Conservation (phyloP, 1,140 invertebrate species). For the Conus ventricosus region DNA sequence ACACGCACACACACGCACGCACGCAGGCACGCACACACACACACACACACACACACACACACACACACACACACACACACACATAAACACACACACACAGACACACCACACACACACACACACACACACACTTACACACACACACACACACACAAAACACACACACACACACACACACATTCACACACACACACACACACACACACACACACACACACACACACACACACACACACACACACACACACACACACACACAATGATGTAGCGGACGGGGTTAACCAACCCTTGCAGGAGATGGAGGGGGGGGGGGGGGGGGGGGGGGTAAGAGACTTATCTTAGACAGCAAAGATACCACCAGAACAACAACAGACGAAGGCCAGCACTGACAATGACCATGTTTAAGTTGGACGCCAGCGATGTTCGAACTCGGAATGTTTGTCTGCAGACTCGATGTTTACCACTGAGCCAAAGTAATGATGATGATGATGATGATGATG, state of each 20-base stretch:
- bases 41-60: neutral
- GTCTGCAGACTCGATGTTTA: too few species aligned
- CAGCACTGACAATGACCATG: too few species aligned
- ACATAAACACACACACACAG: too few species aligned
- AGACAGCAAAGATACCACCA: too few species aligned
- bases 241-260: neutral
- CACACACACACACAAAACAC: neutral
- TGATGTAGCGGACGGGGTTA: too few species aligned
- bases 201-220: neutral
- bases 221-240: neutral
- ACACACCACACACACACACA: constrained; percentile 2
- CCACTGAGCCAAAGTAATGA: neutral
- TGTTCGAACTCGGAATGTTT: too few species aligned
- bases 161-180: neutral
- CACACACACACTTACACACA: constrained; percentile 1
- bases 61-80: neutral
- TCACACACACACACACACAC: neutral
- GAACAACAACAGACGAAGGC: too few species aligned
- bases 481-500: neutral
- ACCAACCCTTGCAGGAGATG: too few species aligned
- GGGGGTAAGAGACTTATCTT: too few species aligned
- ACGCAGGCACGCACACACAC: neutral
- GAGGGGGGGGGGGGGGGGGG: too few species aligned
- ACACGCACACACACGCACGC: neutral
- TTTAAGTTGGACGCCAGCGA: too few species aligned